phyloP scores from a whole-genome alignment of 2,888 invertebrate genomes.

The Hermodice carunculata region DNA sequence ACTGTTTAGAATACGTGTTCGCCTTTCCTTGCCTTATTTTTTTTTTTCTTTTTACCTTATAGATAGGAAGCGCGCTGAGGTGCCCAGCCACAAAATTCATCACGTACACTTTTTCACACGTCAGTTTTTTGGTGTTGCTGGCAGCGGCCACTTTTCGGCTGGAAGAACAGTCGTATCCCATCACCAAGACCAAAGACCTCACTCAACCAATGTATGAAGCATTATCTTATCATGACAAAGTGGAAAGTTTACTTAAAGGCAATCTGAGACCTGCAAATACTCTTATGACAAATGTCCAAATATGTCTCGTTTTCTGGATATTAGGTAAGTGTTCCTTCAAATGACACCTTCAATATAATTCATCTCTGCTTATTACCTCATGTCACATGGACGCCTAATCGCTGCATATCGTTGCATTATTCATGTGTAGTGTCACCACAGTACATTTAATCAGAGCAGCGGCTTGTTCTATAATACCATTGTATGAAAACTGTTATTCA shows the following conservation, averaged over 20 bases:
- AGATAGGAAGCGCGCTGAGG: constrained; percentile 69
- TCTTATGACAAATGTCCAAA: constrained; percentile 68
- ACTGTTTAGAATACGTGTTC: too few relatives aligned
- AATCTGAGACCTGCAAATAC: constrained; percentile 67
- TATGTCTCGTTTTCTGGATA: constrained; percentile 70
- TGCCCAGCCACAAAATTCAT: constrained; percentile 81
- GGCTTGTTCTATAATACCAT: too few relatives aligned
- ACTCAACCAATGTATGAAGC: constrained; percentile 48
- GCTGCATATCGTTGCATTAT: too few relatives aligned
- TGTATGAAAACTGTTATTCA: too few relatives aligned
- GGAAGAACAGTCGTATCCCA: constrained; percentile 50
- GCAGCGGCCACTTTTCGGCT: constrained; percentile 77
- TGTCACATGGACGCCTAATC: too few relatives aligned
- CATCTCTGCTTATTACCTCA: too few relatives aligned
- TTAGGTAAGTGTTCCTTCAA: constrained; percentile 53
- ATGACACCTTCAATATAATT: too few relatives aligned
- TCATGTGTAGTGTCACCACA: too few relatives aligned
- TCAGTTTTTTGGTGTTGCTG: constrained; percentile 77
- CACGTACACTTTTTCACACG: constrained; percentile 77
- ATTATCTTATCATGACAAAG: constrained; percentile 49
- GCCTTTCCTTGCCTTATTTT: too few relatives aligned
- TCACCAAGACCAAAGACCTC: constrained; percentile 46
- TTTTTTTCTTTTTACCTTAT: constrained; percentile 26
- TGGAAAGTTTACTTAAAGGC: constrained; percentile 61
- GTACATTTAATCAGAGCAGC: too few relatives aligned